These are phyloP conservation scores for Osmoderma eremita DNA, from an alignment of 2,888 invertebrate species.

Conservation along the genomic window DNA sequence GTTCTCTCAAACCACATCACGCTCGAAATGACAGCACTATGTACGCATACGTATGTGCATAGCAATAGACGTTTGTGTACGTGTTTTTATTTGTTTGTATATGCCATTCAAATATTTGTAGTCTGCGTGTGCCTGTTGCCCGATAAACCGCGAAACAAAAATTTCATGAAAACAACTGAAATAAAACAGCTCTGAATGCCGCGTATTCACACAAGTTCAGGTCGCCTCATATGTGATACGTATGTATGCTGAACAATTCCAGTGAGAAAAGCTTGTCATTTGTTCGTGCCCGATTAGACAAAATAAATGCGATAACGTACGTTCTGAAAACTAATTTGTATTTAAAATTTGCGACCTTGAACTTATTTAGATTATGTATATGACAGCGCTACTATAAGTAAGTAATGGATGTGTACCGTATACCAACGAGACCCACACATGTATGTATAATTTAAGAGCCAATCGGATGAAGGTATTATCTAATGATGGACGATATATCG, in stretches of 20 bases:
- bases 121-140: constrained; percentile 15
- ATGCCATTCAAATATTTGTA: constrained; percentile 35
- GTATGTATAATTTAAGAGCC: too few species aligned
- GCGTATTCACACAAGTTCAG: constrained; percentile 2
- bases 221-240: background rate
- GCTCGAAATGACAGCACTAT: too few species aligned
- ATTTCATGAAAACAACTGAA: constrained; percentile 26
- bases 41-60: too few species aligned
- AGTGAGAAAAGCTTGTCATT: constrained; percentile 9
- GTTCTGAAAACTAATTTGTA: background rate
- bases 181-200: constrained; percentile 20
- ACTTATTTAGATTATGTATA: too few species aligned
- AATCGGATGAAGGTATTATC: background rate
- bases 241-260: background rate
- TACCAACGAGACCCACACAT: too few species aligned
- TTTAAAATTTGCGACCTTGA: too few species aligned
- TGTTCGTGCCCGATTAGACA: background rate
- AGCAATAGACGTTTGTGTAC: too few species aligned
- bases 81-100: constrained; percentile 16
- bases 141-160: constrained; percentile 26
- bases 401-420: too few species aligned
- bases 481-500: too few species aligned
- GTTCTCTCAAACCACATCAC: too few species aligned
- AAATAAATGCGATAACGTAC: too few species aligned
- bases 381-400: too few species aligned